Base-by-base conservation (phyloP, 2,888 invertebrate species). In the Agrochola lota region DNA sequence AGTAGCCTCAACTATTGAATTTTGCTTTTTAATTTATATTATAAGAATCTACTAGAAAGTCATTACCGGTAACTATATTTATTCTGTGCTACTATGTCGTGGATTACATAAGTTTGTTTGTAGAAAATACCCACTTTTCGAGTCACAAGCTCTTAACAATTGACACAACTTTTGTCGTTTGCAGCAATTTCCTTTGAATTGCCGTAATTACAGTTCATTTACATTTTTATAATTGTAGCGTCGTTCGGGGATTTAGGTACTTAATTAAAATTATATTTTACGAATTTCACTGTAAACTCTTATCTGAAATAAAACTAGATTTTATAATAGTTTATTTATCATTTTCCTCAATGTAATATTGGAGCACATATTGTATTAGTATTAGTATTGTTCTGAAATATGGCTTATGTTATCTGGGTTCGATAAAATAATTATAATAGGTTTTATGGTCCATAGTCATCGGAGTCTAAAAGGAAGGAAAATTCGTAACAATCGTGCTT, bases 121-220 rank as follows among this genome's bases (percentile, higher is more conserved):
- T 43, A 40, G n/a, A 26, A n/a, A 68, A 77, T 69, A 52, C 12
- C n/a, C 55, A 35, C 7, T 55, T 80, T 75, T 17, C 8, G 40
- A 40, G 40, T 23, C 49, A 60, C 26, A 64, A n/a, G 23, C 8
- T 43, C 35, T 57, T 49, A 43, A 49, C 35, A 35, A 62, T 23
- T 43, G 40, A 6, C 43, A 35, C 35, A 49, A 26, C 12, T 87
- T 84, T 85, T 85, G 77, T 78, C 80, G 78, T 80, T 83, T 78
- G 64, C 78, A 78, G 72, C 79, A 83, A 85, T 83, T 83, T 84
- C 81, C 80, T 75, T 77, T 64, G 59, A 69, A 86, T 82, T 85
- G 74, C 40, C 71, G 64, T 78, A 83, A 86, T 83, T 68, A 60
- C 52, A 23, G 63, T 60, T 84, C 40, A 80, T 78, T 86, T 75